Evolutionary conservation across 2,113 vertebrate genomes (phyloP), one percentile per base, ranked within the genome.

Genomic region (Pongo pygmaeus): DNA sequence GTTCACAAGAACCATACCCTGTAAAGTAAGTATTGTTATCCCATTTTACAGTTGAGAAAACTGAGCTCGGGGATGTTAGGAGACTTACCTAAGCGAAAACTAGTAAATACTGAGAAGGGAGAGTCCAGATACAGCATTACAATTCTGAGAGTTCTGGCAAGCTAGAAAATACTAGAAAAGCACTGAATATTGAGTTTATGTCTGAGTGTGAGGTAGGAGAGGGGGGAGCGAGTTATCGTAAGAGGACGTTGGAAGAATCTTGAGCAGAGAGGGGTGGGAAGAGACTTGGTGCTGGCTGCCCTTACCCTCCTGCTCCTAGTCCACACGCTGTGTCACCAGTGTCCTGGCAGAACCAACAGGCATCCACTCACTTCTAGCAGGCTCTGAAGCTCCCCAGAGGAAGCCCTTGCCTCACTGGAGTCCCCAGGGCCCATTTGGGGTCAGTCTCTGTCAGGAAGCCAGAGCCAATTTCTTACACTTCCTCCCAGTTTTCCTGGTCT

Each of bases 361-460:
- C 14, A 5, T 11, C 3, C 35, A 83, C 43, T 8, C n/a, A 7
- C 9, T 70, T 55, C 38, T 9, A 6, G 20, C 6, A 38, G 25
- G 9, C 10, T 79, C 35, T 32, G 10, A 1, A 5, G 38, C 46
- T 70, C 61, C 6, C 8, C 38, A 0, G 10, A 50, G 84, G 70
- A 80, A 6, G 1, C 3, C 9, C 6, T 1, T 2, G 2, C 48
- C 16, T 30, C n/a, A 27, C 1, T 6, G 2, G 38, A 40, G 14
- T 16, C 30, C 77, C 64, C 8, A 18, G 35, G 8, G 0, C 5
- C 61, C 38, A 6, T 5, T 5, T 3, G 27, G 25, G 8, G 12
- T 43, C 16, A 18, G 20, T 16, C 10, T 20, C 81, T 13, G 6
- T 30, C 46, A 38, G 59, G 16, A 75, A 38, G 14, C 72, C n/a